Conservation (phyloP, 2,797 vertebrate species). For the Siniperca undulata region DNA sequence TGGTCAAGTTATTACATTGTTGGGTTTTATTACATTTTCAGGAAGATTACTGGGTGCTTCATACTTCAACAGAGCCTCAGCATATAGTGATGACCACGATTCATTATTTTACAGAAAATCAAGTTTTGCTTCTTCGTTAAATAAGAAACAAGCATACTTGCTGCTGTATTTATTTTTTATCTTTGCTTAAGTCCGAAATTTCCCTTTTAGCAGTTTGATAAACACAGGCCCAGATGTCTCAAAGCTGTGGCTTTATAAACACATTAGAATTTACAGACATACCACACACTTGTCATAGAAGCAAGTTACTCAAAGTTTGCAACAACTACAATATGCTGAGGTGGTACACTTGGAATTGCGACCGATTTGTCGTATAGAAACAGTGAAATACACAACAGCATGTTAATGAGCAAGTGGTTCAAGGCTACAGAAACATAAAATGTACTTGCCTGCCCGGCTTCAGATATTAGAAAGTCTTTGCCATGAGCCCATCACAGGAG, state of each 20-base stretch:
- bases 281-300: not conserved
- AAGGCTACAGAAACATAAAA: conserved; percentile 6
- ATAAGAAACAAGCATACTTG: too few species aligned
- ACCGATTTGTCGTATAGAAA: not conserved
- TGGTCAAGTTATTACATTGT: too few species aligned
- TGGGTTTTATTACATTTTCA: too few species aligned
- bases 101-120: too few species aligned
- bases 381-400: not conserved
- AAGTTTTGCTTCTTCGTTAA: too few species aligned
- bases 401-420: not conserved
- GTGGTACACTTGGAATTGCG: too few species aligned
- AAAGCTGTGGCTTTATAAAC: not conserved
- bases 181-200: not conserved
- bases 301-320: not conserved
- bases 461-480: conserved; percentile 14
- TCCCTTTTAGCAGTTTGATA: not conserved
- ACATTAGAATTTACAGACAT: not conserved
- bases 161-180: too few species aligned
- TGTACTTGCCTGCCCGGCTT: conserved; percentile 47
- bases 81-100: too few species aligned
- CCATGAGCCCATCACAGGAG: conserved; percentile 1
- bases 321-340: not conserved
- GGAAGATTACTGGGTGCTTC: too few species aligned
- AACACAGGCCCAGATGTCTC: not conserved
- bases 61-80: too few species aligned